Evolutionary conservation across 1,140 invertebrate species (phyloP).

Genomic region (Brachionus rotundiformis): DNA sequence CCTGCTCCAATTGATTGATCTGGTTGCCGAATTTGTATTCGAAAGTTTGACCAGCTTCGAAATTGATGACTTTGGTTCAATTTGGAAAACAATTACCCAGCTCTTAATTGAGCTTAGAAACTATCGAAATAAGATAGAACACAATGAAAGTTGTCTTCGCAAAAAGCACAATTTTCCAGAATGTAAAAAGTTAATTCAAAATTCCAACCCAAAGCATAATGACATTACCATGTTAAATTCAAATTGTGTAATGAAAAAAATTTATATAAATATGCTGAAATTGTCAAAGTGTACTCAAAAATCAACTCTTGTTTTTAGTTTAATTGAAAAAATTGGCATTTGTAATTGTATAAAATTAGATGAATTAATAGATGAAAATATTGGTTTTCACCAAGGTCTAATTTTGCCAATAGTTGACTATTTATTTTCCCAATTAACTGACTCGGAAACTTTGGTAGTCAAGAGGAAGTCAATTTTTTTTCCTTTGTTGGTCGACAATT

Average conservation of each 20-base stretch:
- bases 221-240: neutral
- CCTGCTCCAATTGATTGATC: neutral
- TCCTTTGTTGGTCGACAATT: neutral
- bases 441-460: too few species aligned
- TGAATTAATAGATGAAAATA: neutral
- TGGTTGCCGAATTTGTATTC: neutral
- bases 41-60: neutral
- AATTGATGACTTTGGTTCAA: neutral
- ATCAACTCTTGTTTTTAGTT: neutral
- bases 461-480: too few species aligned
- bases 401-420: neutral
- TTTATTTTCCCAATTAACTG: too few species aligned
- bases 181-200: neutral
- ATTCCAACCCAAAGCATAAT: neutral
- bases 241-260: neutral
- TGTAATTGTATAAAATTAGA: constrained; percentile 20
- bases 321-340: constrained; percentile 24
- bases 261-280: neutral
- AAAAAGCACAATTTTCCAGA: neutral
- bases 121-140: neutral
- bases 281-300: neutral
- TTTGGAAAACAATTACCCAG: neutral
- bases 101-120: neutral
- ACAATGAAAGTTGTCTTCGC: neutral
- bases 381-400: neutral